Base-by-base conservation (phyloP, 2,888 invertebrate species). In the Colletes collaris region DNA sequence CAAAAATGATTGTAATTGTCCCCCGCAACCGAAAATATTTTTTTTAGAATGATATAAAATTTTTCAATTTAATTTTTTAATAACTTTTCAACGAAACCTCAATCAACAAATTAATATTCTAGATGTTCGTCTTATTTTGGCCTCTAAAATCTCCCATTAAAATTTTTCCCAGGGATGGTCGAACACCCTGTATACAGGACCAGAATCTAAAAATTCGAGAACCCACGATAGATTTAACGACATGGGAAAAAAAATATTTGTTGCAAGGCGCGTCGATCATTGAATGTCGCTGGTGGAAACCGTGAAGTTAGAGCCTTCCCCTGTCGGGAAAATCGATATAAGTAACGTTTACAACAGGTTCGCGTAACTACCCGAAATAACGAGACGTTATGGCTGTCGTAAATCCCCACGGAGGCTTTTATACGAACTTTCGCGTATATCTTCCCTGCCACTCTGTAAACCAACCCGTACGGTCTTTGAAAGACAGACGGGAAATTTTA, bases 301-400 rank as follows among this genome's bases (percentile, higher is more conserved):
- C n/a, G 55, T 13, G n/a, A 11, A 11, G 19, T 27, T 8, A 35
- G 7, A 11, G 11, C 53, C 50, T 65, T 52, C 46, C 62, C 37
- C 8, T 7, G n/a, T 60, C 13, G 16, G 44, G 37, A 72, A 60
- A 70, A 63, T 78, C 64, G 68, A 68, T 66, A 62, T 16, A 40
- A 37, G 52, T 19, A n/a, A 6, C 55, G 60, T 70, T 74, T 69
- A 68, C 76, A 62, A 64, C 49, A 8, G 19, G 8, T 40, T 37
- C 35, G 64, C 70, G 53, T 66, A 69, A 67, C 66, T 40, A 66
- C 56, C 69, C 35, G 66, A 80, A 82, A 82, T 81, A 83, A 81
- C 70, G 66, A 73, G 63, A 71, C 78, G 62, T 84, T 81, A 79
- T 56, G 68, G 56, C 66, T 6, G 13, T 53, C 52, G 68, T 81